A percentile compares a stretch with the other conserved stretches of the same genome.
Evolutionary conservation across 1,140 invertebrate species (phyloP).

Genomic region (Ostrea denselamellosa): DNA sequence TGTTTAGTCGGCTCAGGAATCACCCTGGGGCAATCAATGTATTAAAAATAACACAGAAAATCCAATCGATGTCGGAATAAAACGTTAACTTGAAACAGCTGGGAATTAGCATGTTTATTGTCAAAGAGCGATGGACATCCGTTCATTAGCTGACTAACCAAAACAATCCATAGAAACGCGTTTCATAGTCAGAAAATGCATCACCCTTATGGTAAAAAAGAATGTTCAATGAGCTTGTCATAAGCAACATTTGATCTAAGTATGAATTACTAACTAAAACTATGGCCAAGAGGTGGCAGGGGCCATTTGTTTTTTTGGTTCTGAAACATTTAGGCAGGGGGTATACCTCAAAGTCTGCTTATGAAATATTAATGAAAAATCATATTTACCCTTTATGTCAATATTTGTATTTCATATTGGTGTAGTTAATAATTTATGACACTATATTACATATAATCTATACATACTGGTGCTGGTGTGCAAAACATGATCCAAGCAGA

Average conservation of each 20-base stretch:
- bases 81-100: background rate
- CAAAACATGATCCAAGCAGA: too few species aligned
- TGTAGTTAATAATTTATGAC: too few species aligned
- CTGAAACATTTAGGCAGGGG: too few species aligned
- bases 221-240: background rate
- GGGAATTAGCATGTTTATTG: background rate
- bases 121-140: background rate
- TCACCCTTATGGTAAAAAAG: background rate
- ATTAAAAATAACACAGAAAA: background rate
- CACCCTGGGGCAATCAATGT: background rate
- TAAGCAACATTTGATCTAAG: background rate
- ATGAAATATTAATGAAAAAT: too few species aligned
- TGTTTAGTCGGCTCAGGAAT: background rate
- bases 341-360: too few species aligned
- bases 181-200: background rate
- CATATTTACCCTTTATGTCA: too few species aligned
- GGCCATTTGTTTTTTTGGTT: too few species aligned
- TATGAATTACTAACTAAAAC: background rate
- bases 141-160: background rate
- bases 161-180: background rate
- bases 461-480: too few species aligned
- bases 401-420: too few species aligned
- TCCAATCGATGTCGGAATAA: constrained; percentile 19
- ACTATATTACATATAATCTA: too few species aligned
- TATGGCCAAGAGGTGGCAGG: too few species aligned